A percentile compares a stretch with the other conserved stretches of the same genome.
Conservation (phyloP, 2,797 vertebrate genomes). For the Artibeus jamaicensis region DNA sequence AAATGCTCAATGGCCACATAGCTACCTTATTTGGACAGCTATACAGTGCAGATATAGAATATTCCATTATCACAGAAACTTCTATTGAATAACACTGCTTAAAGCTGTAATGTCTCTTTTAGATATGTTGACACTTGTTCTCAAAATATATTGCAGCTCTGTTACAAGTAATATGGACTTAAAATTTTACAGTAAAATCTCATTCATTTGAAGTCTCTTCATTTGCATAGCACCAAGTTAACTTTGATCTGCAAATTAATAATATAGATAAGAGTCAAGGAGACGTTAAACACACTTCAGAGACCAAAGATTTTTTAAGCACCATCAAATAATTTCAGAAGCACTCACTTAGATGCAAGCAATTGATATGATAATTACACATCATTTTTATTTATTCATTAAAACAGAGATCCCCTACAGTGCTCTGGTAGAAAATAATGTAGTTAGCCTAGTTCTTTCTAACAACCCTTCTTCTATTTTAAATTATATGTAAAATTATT, state of each 20-base stretch:
- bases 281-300: conserved; percentile 70
- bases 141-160: conserved; percentile 53
- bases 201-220: conserved; percentile 51
- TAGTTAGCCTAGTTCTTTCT: conserved; percentile 60
- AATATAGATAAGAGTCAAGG: conserved; percentile 73
- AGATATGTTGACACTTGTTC: conserved; percentile 25
- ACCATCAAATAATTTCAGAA: conserved; percentile 73
- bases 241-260: conserved; percentile 69
- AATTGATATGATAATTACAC: conserved; percentile 74
- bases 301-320: conserved; percentile 76
- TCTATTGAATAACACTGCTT: not conserved
- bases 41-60: not conserved
- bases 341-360: conserved; percentile 72
- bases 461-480: conserved; percentile 40
- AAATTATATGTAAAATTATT: conserved; percentile 55
- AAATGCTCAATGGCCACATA: not conserved
- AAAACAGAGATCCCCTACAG: conserved; percentile 65
- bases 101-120: conserved; percentile 38
- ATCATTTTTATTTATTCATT: conserved; percentile 76
- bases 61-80: conserved; percentile 25
- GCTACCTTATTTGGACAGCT: conserved; percentile 11
- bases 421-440: conserved; percentile 64
- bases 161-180: conserved; percentile 56
- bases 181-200: conserved; percentile 58
- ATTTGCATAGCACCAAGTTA: conserved; percentile 70